phyloP scores from a whole-genome alignment of 2,113 vertebrate genomes.

The Neolamprologus devosi region DNA sequence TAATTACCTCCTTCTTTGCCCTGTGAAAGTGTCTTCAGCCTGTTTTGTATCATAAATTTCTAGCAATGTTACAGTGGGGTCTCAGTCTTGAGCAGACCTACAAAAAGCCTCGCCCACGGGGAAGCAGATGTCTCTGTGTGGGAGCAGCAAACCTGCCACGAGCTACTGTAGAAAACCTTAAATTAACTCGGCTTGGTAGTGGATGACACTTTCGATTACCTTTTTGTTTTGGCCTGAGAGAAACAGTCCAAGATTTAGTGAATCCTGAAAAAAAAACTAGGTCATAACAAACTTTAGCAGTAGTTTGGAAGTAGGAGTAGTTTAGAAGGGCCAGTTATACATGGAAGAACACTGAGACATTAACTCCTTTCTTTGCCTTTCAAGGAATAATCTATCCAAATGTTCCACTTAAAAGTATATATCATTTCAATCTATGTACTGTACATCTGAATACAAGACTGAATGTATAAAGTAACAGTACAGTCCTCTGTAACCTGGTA shows the following conservation, averaged over 20 bases:
- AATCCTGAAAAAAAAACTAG: background rate
- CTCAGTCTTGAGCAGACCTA: background rate
- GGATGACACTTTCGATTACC: constrained; percentile 10
- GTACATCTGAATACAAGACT: background rate
- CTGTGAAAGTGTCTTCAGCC: background rate
- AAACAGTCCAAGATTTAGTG: background rate
- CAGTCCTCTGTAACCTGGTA: background rate
- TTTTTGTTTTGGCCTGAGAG: constrained; percentile 2
- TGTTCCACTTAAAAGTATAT: background rate
- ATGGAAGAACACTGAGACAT: background rate
- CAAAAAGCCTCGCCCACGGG: background rate
- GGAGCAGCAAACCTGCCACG: background rate
- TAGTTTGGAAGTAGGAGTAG: background rate
- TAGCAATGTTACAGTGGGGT: background rate
- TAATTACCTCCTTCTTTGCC: background rate
- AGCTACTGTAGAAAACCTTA: background rate
- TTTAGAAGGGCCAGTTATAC: background rate
- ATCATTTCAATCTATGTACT: background rate
- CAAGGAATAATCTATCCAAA: background rate
- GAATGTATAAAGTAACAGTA: background rate
- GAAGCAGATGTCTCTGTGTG: background rate
- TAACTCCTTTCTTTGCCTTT: background rate
- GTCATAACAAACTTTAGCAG: background rate
- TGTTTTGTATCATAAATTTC: background rate
- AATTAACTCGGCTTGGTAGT: background rate